phyloP scores from a whole-genome alignment of 2,888 invertebrate species.

The Luperina testacea region DNA sequence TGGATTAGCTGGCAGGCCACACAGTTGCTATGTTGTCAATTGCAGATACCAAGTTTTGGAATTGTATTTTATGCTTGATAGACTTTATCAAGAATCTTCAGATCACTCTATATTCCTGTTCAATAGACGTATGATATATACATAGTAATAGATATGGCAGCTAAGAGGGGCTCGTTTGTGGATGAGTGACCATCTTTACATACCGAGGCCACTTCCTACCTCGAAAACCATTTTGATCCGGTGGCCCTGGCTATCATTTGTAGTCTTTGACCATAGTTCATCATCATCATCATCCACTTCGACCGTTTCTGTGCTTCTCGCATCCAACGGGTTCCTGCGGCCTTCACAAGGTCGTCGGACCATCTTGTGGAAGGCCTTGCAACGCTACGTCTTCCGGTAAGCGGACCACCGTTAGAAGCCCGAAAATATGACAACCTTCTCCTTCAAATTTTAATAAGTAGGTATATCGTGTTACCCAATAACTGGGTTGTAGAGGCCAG shows the following conservation, averaged over 20 bases:
- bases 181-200: background rate
- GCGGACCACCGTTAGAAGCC: background rate
- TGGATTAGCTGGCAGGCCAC: slow-evolving; percentile 8
- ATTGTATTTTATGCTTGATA: background rate
- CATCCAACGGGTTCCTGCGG: no score
- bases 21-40: slow-evolving; percentile 17
- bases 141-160: background rate
- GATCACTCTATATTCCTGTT: background rate
- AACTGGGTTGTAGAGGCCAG: no score
- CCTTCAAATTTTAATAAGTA: background rate
- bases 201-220: background rate
- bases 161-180: background rate
- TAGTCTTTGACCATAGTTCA: no score
- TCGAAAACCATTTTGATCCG: background rate
- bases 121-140: background rate
- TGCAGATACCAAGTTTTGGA: background rate
- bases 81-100: background rate
- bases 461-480: background rate
- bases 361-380: no score
- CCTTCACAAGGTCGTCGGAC: no score
- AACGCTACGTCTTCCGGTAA: no score
- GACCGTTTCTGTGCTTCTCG: no score
- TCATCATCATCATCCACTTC: no score
- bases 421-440: background rate
- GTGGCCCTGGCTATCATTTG: background rate